Evolutionary conservation across 2,797 vertebrate genomes (phyloP).

Genomic region (Fistularia commersonii): DNA sequence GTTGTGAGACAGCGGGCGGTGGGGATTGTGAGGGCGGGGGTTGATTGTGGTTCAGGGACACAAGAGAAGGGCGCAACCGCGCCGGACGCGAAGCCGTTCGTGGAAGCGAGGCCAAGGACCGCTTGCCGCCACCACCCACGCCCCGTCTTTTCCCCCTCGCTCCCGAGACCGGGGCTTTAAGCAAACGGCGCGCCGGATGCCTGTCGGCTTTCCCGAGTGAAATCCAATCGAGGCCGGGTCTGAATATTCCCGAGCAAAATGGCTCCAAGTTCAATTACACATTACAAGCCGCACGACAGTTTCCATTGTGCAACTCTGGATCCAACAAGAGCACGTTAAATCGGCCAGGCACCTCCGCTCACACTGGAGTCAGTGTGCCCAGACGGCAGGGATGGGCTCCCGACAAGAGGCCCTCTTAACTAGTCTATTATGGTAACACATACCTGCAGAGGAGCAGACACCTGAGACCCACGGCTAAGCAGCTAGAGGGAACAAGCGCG

Average conservation of each 20-base stretch:
- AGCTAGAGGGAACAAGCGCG: slow-evolving; percentile 55
- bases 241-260: slow-evolving; percentile 70
- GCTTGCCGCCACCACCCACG: too few species aligned
- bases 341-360: slow-evolving; percentile 62
- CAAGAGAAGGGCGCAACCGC: slow-evolving; percentile 66
- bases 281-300: slow-evolving; percentile 73
- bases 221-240: slow-evolving; percentile 63
- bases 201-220: slow-evolving; percentile 56
- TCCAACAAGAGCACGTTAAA: slow-evolving; percentile 68
- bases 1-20: slow-evolving; percentile 48
- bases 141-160: slow-evolving; percentile 33
- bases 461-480: slow-evolving; percentile 61
- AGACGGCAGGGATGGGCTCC: slow-evolving; percentile 70
- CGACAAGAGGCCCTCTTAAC: slow-evolving; percentile 75
- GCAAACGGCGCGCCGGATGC: slow-evolving; percentile 47
- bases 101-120: too few species aligned
- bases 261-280: slow-evolving; percentile 73
- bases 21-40: slow-evolving; percentile 42
- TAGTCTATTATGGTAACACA: slow-evolving; percentile 74
- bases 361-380: slow-evolving; percentile 77
- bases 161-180: slow-evolving; percentile 41
- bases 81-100: slow-evolving; percentile 64
- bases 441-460: slow-evolving; percentile 71
- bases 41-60: slow-evolving; percentile 67
- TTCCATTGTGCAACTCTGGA: slow-evolving; percentile 74